Evolutionary conservation across 2,888 invertebrate genomes (phyloP).

Genomic region (Papilio protenor): DNA sequence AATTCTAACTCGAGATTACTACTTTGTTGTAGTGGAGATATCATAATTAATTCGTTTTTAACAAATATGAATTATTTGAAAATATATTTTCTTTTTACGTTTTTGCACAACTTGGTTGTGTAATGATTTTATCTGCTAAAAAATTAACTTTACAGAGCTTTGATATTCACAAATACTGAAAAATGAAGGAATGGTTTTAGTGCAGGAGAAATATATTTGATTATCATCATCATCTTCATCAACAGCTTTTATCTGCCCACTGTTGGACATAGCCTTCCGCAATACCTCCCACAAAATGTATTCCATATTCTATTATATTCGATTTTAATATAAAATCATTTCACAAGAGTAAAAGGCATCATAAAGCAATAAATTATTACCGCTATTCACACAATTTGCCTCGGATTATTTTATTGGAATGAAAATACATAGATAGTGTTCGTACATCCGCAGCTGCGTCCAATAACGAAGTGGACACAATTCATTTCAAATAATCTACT

Average conservation of each 20-base stretch:
- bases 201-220: no score
- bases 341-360: neutral
- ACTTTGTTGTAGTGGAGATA: no score
- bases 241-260: neutral
- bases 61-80: neutral
- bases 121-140: neutral
- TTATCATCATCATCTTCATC: neutral
- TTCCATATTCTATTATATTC: neutral
- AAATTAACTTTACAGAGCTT: neutral
- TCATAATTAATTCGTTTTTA: no score
- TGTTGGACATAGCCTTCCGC: no score
- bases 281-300: neutral
- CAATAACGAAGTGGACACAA: conserved; percentile 29
- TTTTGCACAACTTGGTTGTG: neutral
- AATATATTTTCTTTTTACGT: neutral
- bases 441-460: conserved; percentile 19
- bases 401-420: conserved; percentile 23
- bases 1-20: neutral
- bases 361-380: conserved; percentile 27
- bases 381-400: conserved; percentile 10
- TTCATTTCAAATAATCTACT: conserved; percentile 30
- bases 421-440: conserved; percentile 8
- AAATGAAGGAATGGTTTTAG: no score
- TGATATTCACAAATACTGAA: no score
- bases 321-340: neutral